Conservation (phyloP, 2,113 vertebrate genomes). For the Prietella phreatophila region DNA sequence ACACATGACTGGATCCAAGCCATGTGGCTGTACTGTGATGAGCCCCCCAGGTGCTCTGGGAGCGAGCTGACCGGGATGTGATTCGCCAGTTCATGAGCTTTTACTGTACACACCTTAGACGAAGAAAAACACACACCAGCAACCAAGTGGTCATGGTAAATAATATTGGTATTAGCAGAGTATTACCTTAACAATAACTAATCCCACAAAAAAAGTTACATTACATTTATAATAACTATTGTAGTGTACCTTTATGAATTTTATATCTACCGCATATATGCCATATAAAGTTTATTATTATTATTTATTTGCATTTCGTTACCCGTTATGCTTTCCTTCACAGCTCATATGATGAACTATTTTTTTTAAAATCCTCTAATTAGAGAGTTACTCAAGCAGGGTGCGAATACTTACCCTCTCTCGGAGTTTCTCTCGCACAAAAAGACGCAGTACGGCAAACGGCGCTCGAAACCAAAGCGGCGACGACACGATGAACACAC, state of each 20-base stretch:
- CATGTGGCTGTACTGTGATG: slow-evolving; percentile 76
- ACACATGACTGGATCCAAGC: slow-evolving; percentile 82
- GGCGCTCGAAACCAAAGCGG: slow-evolving; percentile 79
- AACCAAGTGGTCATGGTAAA: neutral
- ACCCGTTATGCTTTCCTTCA: neutral
- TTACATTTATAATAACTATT: too few species aligned
- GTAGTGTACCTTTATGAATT: too few species aligned
- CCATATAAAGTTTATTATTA: neutral
- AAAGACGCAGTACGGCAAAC: slow-evolving; percentile 75
- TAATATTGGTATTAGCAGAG: neutral
- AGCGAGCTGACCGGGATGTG: slow-evolving; percentile 78
- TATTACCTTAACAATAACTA: neutral
- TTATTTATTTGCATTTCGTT: neutral
- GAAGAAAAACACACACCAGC: neutral
- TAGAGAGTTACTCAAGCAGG: neutral
- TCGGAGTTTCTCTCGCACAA: slow-evolving; percentile 77
- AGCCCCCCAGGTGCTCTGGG: slow-evolving; percentile 77
- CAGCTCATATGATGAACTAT: neutral
- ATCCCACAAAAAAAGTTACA: too few species aligned
- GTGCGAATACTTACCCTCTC: slow-evolving; percentile 66
- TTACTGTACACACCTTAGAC: slow-evolving; percentile 74
- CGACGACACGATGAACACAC: slow-evolving; percentile 78
- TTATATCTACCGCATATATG: neutral
- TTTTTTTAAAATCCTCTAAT: neutral
- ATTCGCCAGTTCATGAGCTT: slow-evolving; percentile 73